Evolutionary conservation across 2,113 vertebrate genomes (phyloP), one percentile per base, ranked within the genome.

Genomic region (Tor tambroides): DNA sequence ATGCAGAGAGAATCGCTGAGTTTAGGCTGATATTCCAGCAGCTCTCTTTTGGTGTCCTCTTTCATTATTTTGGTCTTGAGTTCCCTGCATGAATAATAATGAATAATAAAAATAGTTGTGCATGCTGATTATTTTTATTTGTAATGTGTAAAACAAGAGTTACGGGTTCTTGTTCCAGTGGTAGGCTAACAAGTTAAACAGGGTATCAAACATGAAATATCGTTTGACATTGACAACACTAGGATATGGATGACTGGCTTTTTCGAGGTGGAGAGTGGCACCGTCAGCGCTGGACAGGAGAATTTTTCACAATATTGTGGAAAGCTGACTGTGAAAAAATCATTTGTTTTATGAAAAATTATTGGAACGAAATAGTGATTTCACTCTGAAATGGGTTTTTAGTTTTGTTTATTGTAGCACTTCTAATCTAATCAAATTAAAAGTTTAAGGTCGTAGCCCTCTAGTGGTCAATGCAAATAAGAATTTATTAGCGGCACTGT

Each of bases 1-100:
- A 97, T 94, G 0, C 98, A 99, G 92, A 96, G 95, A 1, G 96
- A 96, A 65, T 95, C 93, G 0, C 95, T 95, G 83, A 97, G 94
- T 54, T 94, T 95, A 63, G 91, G 94, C 2, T 96, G 92, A 75
- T 88, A 91, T 0, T 93, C 94, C 26, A 98, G 85, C 89, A 98
- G 88, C 89, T 96, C 96, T 59, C 95, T 93, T 92, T 97, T 98
- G 85, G 90, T 95, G 85, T 94, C 96, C 49, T 97, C 97, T 87
- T 94, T 96, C 88, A 95, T 87, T 0, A 98, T 94, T 90, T 95
- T 95, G 86, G 93, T 96, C 92, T 97, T 97, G 77, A 99, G 89
- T 0, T 95, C 95, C 89, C 98, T 99, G 65, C 15, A 79, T 11
- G 4, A 19, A 78, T 30, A 7, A 49, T 1, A 21, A 43, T 43